Base-by-base conservation (phyloP, 2,797 vertebrate species). In the Parambassis ranga region DNA sequence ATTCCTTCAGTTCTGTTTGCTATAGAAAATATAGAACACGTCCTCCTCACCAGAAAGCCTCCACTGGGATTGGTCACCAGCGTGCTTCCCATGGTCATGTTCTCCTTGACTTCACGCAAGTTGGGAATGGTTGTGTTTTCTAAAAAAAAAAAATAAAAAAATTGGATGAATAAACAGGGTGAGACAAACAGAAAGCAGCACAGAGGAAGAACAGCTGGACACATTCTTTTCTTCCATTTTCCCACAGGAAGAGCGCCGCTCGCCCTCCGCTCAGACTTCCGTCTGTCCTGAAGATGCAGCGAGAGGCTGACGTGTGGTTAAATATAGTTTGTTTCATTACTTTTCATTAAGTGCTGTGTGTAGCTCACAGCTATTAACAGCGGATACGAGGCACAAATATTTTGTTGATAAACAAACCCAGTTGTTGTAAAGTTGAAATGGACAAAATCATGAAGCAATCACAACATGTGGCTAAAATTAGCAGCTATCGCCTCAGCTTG, bases 61-160 rank as follows among this genome's bases (percentile, higher is more conserved):
- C 96, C 96, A 2, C 88, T 94, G 69, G 96, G 96, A 91, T 95
- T 96, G 82, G 95, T 93, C 70, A 98, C 94, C 88, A 99, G 90
- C 20, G 96, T 99, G 66, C 93, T 94, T 92, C 98, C 98, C 91
- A 99, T 95, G 39, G 95, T 98, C 98, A 99, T 99, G 88, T 99
- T 99, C 90, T 98, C 97, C 79, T 99, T 99, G 75, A 97, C 92
- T 94, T 99, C 96, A 13, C 83, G 84, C 13, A 98, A 81, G 24
- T 97, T 93, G 66, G 96, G 94, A 87, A 99, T 91, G 33, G 95
- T 96, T 74, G 94, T 97, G 84, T 92, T 83, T 65, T 88, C 97
- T 99, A 81, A 87, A 71, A 90, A 84, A 68, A 90, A 79, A 55
- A 39, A 32, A 84, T 89, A 83, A 59, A 23, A 18, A 46, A 50